Evolutionary conservation across 2,797 vertebrate genomes (phyloP), one percentile per base, ranked within the genome.

Genomic region (Notolepis coatsorum): DNA sequence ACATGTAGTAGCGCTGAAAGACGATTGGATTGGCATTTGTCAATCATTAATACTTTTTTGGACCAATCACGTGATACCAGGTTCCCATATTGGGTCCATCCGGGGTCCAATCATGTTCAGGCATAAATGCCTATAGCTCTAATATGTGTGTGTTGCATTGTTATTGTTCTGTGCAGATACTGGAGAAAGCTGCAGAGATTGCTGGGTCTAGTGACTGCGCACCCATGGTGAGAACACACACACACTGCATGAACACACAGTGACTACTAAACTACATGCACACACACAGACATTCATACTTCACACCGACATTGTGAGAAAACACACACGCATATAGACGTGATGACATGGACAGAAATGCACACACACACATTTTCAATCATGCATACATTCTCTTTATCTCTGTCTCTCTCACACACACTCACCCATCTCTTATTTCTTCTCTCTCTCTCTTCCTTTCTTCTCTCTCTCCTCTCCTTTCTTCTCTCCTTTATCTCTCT

Each of bases 151-250:
- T 62, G 18, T 60, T 60, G 0, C 24, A 25, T 21, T 38, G 37
- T 55, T 21, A 65, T 21, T 10, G 8, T 21, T 42, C 62, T 51
- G 41, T 75, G 46, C 90, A 99, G 97, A 99, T 99, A 85, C 92
- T 99, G 88, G 97, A 99, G 87, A 99, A 99, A 81, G 97, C 97
- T 76, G 96, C 97, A 71, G 95, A 98, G 73, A 96, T 99, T 43
- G 95, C 88, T 71, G 61, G 88, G 65, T 93, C 92, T 38, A 94
- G 84, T 68, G 97, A 99, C 77, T 91, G 90, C 48, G 82, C 84
- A 57, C 86, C 93, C 38, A 94, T 96, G 84, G 93, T 96, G 61
- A 89, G 89, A 2, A 9, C 25, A 20, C n/a, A n/a, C n/a, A n/a
- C n/a, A n/a, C n/a, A n/a, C n/a, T n/a, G n/a, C n/a, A n/a, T n/a